phyloP scores from a whole-genome alignment of 2,113 vertebrate genomes.

The Hippocampus barbouri region DNA sequence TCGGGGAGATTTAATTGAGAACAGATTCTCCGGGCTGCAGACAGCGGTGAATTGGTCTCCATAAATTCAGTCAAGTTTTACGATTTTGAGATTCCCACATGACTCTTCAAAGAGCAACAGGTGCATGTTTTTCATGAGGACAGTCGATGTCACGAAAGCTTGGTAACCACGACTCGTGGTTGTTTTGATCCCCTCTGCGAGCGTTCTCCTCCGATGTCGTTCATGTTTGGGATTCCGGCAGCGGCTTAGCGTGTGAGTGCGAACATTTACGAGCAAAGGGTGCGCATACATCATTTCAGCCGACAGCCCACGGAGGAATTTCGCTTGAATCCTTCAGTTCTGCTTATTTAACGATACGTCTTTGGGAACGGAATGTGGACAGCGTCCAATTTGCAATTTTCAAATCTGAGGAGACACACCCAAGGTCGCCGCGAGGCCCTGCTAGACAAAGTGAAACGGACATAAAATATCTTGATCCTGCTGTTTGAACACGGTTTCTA shows the following conservation, averaged over 20 bases:
- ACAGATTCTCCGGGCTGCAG: too few relatives aligned
- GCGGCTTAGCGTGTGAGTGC: slow-evolving; percentile 7
- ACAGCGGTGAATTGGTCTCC: too few relatives aligned
- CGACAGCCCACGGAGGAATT: slow-evolving; percentile 30
- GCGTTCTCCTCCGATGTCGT: background rate
- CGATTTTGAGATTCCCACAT: too few relatives aligned
- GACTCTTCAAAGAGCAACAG: too few relatives aligned
- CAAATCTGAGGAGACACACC: background rate
- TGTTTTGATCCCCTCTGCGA: background rate
- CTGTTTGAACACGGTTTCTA: too few relatives aligned
- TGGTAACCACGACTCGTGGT: background rate
- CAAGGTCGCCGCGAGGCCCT: slow-evolving; percentile 17
- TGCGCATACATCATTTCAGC: slow-evolving; percentile 18
- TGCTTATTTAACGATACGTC: slow-evolving; percentile 32
- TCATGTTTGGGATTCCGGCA: slow-evolving; percentile 14
- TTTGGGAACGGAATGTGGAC: slow-evolving; percentile 10
- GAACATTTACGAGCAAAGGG: slow-evolving; percentile 20
- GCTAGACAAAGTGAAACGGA: slow-evolving; percentile 19
- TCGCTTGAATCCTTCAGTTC: slow-evolving; percentile 10
- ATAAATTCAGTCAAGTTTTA: too few relatives aligned
- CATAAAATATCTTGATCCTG: too few relatives aligned
- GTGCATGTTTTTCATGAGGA: background rate
- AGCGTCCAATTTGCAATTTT: background rate
- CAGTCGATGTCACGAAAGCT: background rate
- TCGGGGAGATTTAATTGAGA: too few relatives aligned